Base-by-base conservation (phyloP, 2,888 invertebrate genomes). In the Eristalis intricaria region DNA sequence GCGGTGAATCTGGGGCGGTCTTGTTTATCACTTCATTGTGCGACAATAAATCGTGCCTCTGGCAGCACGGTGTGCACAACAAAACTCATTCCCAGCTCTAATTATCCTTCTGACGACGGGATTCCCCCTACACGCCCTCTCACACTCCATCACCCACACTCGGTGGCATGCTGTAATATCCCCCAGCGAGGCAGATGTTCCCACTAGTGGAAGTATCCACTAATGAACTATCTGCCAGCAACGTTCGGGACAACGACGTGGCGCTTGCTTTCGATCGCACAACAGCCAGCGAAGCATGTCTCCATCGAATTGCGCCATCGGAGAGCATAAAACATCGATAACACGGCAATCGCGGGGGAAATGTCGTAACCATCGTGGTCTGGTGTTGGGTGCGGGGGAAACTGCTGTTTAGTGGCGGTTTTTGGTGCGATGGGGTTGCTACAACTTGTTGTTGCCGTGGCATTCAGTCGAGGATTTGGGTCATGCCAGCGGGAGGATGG, bases 1-100 rank as follows among this genome's bases (percentile, higher is more conserved):
- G 50, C 50, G 50, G 50, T 19, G 19, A 50, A 50, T 50, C 50
- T 50, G 19, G 50, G 50, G 50, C 50, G 19, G 50, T 50, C 50
- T 50, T 74, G 74, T 80, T 80, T 68, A 80, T 80, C 80, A 74
- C 68, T 74, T 68, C 35, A 73, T 80, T 63, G 35, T 23, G 66
- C 60, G 79, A 66, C 35, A 58, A 50, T 61, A 73, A 71, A 66
- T 79, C 66, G 60, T 50, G 19, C 19, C 50, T 8, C 50, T 19
- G 19, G 50, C 19, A 50, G 50, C 19, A 19, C 50, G 19, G 19
- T 19, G 50, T 19, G 8, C 19, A 50, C 50, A 8, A 50, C 50
- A 50, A 50, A 50, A 19, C 50, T 19, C 50, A 50, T 50, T 50
- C 50, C 8, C 50, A 19, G 19, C 1, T 50, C 50, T 50, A 50